Evolutionary conservation across 1,140 invertebrate genomes (phyloP).

Genomic region (Eupristina koningsbergeri): DNA sequence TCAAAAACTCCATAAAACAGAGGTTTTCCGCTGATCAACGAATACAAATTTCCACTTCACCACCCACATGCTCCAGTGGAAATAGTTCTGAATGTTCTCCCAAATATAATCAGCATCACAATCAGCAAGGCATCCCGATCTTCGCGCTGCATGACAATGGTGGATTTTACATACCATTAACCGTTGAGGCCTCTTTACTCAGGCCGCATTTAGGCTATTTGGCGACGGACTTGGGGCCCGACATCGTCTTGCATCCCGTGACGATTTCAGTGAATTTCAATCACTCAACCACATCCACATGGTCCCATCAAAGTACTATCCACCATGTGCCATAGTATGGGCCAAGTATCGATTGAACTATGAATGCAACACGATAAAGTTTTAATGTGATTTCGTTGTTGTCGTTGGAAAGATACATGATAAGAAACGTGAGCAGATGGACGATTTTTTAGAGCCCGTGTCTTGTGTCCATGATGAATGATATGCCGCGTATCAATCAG

Average conservation of each 20-base stretch:
- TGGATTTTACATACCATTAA: slow-evolving; percentile 92
- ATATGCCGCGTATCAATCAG: background rate
- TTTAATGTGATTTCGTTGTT: background rate
- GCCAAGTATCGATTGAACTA: background rate
- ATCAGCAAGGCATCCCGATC: slow-evolving; percentile 78
- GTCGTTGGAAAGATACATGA: background rate
- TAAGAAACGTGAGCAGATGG: background rate
- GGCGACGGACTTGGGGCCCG: slow-evolving; percentile 73
- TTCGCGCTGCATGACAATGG: slow-evolving; percentile 89
- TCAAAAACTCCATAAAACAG: slow-evolving; percentile 95
- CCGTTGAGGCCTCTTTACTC: slow-evolving; percentile 85
- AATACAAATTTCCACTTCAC: slow-evolving; percentile 67
- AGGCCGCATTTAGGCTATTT: slow-evolving; percentile 79
- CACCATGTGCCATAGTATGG: slow-evolving; percentile 56
- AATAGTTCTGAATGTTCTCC: slow-evolving; percentile 30
- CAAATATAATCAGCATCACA: slow-evolving; percentile 59
- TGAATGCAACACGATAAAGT: background rate
- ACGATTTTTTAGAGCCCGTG: background rate
- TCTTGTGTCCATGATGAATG: background rate
- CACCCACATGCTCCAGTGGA: slow-evolving; percentile 51
- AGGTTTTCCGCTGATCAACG: slow-evolving; percentile 78
- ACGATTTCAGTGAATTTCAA: slow-evolving; percentile 91
- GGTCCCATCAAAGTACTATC: slow-evolving; percentile 65
- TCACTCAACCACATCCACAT: slow-evolving; percentile 60
- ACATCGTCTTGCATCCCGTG: slow-evolving; percentile 88